A percentile compares a stretch with the other conserved stretches of the same genome.
phyloP scores from a whole-genome alignment of 1,140 invertebrate species.

The Venturia canescens region DNA sequence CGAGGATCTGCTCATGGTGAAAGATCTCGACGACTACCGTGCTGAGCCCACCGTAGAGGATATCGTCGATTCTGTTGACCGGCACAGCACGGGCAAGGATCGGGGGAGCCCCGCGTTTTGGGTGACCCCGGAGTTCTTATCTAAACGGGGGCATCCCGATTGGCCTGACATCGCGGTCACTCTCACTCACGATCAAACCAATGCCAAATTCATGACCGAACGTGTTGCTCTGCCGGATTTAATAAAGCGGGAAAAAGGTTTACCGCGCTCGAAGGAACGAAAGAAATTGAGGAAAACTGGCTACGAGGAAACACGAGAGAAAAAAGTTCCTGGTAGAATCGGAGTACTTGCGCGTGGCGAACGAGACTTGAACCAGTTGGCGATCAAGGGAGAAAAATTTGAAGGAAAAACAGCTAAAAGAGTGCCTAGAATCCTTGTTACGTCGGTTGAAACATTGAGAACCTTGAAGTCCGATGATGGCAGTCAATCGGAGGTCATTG shows the following conservation, averaged over 20 bases:
- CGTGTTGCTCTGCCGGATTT: slow-evolving; percentile 71
- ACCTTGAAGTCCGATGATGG: neutral
- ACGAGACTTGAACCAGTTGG: slow-evolving; percentile 48
- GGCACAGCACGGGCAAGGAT: slow-evolving; percentile 57
- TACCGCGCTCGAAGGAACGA: slow-evolving; percentile 20
- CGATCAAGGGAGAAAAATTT: slow-evolving; percentile 45
- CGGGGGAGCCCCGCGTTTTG: slow-evolving; percentile 67
- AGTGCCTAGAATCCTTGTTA: slow-evolving; percentile 38
- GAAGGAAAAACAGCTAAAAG: neutral
- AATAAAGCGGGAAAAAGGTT: slow-evolving; percentile 65
- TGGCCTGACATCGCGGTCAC: slow-evolving; percentile 47
- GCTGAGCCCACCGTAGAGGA: slow-evolving; percentile 58
- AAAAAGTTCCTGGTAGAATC: slow-evolving; percentile 52
- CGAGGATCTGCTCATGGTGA: slow-evolving; percentile 64
- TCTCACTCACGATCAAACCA: slow-evolving; percentile 48
- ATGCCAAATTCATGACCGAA: slow-evolving; percentile 62
- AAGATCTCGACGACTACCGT: slow-evolving; percentile 63
- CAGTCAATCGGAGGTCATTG: neutral
- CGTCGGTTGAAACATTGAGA: slow-evolving; percentile 45
- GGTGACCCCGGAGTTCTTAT: slow-evolving; percentile 50
- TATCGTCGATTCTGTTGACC: slow-evolving; percentile 67
- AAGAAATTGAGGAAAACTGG: slow-evolving; percentile 46
- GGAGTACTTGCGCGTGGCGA: slow-evolving; percentile 46
- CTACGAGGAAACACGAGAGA: slow-evolving; percentile 51
- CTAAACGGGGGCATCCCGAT: slow-evolving; percentile 29